Evolutionary conservation across 1,140 invertebrate genomes (phyloP).

Genomic region (Pentalonia nigronervosa): DNA sequence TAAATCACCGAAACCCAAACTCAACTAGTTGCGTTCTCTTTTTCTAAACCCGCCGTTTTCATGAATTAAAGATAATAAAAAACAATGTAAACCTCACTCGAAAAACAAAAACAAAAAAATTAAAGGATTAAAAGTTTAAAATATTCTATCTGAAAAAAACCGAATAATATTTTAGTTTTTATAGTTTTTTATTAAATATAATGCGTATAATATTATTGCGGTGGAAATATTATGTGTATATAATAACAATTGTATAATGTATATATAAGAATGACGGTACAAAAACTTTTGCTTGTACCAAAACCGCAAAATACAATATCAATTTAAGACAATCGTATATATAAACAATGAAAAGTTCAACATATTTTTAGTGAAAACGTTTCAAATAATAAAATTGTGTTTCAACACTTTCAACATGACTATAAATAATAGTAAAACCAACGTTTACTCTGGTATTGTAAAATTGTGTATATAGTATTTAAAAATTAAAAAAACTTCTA

Average conservation of each 20-base stretch:
- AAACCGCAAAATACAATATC: background rate
- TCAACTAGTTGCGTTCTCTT: background rate
- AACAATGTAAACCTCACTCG: background rate
- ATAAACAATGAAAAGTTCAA: conserved; percentile 3
- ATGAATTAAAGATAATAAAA: conserved; percentile 21
- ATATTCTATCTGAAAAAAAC: background rate
- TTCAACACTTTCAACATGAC: background rate
- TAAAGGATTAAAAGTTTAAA: conserved; percentile 22
- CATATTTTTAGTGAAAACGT: background rate
- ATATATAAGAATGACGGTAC: background rate
- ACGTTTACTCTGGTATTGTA: background rate
- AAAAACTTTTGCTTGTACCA: background rate
- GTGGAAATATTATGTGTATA: background rate
- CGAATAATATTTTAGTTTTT: background rate
- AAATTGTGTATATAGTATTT: background rate
- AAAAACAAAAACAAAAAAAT: conserved; percentile 24
- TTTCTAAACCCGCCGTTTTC: background rate
- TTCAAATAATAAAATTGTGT: background rate
- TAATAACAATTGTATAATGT: conserved; percentile 1
- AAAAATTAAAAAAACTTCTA: background rate
- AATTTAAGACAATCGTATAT: background rate
- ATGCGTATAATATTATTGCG: background rate
- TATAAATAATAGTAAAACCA: background rate
- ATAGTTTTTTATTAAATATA: background rate
- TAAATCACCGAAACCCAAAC: background rate